Evolutionary conservation across 2,113 vertebrate genomes (phyloP).

Genomic region (Psophia crepitans): DNA sequence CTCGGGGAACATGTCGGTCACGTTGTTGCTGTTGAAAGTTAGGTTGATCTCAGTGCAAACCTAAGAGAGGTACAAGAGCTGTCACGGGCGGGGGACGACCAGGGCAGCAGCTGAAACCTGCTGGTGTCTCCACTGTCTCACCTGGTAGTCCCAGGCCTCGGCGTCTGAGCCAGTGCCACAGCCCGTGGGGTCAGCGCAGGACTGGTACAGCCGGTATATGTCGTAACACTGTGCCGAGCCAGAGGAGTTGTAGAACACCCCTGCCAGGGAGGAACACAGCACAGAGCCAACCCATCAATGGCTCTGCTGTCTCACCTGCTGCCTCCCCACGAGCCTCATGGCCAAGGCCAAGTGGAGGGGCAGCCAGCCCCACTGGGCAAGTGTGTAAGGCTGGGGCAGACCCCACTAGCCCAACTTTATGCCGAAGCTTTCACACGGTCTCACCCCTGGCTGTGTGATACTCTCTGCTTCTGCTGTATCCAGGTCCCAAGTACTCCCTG

Average conservation of each 20-base stretch:
- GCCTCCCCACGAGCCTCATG: fast-evolving
- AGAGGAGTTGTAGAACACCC: slow-evolving; percentile 88
- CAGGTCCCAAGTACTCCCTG: background rate
- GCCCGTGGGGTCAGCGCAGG: slow-evolving; percentile 90
- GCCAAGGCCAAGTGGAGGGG: background rate
- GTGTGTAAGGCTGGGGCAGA: background rate
- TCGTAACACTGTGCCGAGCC: slow-evolving; percentile 75
- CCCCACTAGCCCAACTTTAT: background rate
- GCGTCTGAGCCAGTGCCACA: slow-evolving; percentile 81
- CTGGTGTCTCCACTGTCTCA: background rate
- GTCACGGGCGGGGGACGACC: background rate
- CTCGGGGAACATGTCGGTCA: slow-evolving; percentile 88
- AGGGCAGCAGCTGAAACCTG: background rate
- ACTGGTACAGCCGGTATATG: slow-evolving; percentile 78
- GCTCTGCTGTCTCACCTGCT: background rate
- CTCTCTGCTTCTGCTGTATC: background rate
- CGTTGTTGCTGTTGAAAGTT: slow-evolving; percentile 85
- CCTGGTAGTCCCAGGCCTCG: slow-evolving; percentile 95
- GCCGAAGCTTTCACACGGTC: background rate
- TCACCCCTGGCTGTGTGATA: background rate
- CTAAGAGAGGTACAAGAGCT: slow-evolving; percentile 52
- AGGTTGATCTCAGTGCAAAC: slow-evolving; percentile 91
- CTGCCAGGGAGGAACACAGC: slow-evolving; percentile 51
- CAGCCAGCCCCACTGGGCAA: background rate
- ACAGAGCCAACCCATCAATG: background rate